phyloP scores from a whole-genome alignment of 2,888 invertebrate species.

The Tenthredo mesomela region DNA sequence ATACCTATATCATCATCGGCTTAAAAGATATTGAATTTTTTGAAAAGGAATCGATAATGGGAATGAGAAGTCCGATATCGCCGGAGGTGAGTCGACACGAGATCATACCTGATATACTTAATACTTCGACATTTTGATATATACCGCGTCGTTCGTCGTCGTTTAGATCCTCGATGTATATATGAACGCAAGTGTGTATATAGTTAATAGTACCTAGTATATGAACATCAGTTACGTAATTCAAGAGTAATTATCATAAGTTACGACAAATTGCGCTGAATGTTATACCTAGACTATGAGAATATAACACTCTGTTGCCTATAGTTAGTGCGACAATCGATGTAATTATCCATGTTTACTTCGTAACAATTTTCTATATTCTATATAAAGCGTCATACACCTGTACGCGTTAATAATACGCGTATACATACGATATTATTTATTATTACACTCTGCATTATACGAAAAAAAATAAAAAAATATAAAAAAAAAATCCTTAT shows the following conservation, averaged over 20 bases:
- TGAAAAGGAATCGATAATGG: slow-evolving; percentile 15
- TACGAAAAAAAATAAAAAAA: too few relatives aligned
- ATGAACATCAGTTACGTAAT: not conserved
- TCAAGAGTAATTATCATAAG: slow-evolving; percentile 16
- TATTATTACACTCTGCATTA: not conserved
- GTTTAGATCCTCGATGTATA: not conserved
- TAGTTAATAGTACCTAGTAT: too few relatives aligned
- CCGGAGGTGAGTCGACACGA: slow-evolving; percentile 42
- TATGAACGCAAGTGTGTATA: not conserved
- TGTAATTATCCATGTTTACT: not conserved
- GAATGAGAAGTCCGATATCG: slow-evolving; percentile 41
- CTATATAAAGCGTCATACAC: not conserved
- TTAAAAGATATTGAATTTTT: not conserved
- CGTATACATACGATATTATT: too few relatives aligned
- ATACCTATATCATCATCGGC: not conserved
- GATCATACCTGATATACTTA: not conserved
- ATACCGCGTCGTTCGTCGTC: too few relatives aligned
- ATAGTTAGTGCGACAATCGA: not conserved
- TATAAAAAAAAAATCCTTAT: too few relatives aligned
- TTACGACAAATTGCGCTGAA: not conserved
- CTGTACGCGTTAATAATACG: not conserved
- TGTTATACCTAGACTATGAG: not conserved
- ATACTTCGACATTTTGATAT: not conserved
- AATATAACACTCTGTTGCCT: not conserved
- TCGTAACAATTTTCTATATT: not conserved